Conservation (phyloP, 2,888 invertebrate species). For the Ophion costatus region DNA sequence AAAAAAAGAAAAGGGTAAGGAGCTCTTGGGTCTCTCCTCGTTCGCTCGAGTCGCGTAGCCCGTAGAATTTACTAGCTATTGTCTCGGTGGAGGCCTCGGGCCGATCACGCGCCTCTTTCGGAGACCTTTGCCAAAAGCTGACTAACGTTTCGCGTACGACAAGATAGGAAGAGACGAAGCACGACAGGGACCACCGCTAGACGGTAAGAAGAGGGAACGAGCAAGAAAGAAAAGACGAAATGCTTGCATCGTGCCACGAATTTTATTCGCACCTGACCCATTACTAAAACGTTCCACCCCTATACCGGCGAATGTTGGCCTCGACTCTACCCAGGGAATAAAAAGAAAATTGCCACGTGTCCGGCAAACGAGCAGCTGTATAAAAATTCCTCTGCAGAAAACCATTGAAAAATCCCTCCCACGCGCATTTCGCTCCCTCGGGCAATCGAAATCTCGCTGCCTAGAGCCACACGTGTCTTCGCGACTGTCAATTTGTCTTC, state of each 20-base stretch:
- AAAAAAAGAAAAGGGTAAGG: conserved; percentile 40
- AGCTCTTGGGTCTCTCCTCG: conserved; percentile 49
- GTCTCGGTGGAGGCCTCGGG: conserved; percentile 77
- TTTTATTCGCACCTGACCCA: conserved; percentile 75
- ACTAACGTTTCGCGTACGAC: conserved; percentile 79
- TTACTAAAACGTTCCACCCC: conserved; percentile 62
- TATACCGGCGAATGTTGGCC: conserved; percentile 43
- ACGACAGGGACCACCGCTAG: neutral
- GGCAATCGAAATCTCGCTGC: conserved; percentile 62
- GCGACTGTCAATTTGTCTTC: conserved; percentile 63
- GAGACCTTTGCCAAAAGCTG: conserved; percentile 79
- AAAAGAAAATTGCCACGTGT: conserved; percentile 24
- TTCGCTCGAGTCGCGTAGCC: conserved; percentile 63
- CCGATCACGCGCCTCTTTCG: conserved; percentile 76
- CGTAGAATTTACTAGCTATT: conserved; percentile 80
- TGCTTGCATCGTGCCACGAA: conserved; percentile 70
- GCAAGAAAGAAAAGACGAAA: conserved; percentile 12
- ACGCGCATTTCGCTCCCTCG: conserved; percentile 47
- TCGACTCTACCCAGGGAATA: conserved; percentile 59
- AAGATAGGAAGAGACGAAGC: conserved; percentile 38
- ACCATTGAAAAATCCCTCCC: conserved; percentile 26
- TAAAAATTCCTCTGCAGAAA: conserved; percentile 24
- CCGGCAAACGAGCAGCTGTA: conserved; percentile 50
- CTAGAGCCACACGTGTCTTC: conserved; percentile 40
- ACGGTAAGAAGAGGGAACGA: conserved; percentile 13